phyloP scores from a whole-genome alignment of 2,888 invertebrate species.

The Aporophyla lueneburgensis region DNA sequence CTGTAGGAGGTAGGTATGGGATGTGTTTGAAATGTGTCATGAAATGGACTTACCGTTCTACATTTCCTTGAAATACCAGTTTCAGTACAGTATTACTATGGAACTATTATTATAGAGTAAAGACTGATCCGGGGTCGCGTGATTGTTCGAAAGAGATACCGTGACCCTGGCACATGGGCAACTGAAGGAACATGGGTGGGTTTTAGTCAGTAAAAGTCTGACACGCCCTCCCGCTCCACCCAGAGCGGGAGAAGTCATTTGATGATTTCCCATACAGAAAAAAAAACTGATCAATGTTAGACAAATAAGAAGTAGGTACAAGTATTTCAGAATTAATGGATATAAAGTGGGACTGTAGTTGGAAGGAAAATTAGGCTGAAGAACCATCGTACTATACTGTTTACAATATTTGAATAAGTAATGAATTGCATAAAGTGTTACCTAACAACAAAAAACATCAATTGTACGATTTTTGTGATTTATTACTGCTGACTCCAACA shows the following conservation, averaged over 20 bases:
- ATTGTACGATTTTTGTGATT: no score
- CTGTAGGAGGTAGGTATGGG: not conserved
- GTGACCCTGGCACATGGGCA: no score
- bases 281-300: not conserved
- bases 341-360: not conserved
- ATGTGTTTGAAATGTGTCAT: constrained; percentile 18
- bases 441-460: not conserved
- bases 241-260: no score
- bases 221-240: no score
- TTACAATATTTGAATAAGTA: not conserved
- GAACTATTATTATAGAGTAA: no score
- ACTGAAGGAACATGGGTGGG: no score
- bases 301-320: not conserved
- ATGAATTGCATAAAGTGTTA: not conserved
- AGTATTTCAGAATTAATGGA: not conserved
- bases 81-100: not conserved
- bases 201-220: no score
- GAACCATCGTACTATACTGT: no score
- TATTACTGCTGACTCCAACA: not conserved
- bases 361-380: no score
- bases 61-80: not conserved
- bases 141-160: no score
- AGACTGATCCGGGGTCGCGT: no score
- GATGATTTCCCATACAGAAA: no score
- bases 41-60: not conserved